A percentile compares a stretch with the other conserved stretches of the same genome.
Conservation (phyloP, 2,797 vertebrate species). For the Crocidura indochinensis region DNA sequence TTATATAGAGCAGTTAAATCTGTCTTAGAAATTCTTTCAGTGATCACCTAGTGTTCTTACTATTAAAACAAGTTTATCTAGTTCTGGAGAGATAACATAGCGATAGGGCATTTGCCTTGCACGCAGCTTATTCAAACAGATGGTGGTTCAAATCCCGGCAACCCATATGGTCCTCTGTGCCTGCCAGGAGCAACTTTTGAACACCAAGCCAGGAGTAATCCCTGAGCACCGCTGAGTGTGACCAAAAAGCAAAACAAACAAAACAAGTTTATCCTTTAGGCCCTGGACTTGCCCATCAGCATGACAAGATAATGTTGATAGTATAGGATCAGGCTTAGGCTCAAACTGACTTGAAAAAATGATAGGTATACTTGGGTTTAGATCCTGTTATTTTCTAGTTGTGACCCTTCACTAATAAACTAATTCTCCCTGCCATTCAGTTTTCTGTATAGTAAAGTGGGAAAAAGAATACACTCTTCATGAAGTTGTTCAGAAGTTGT, state of each 20-base stretch:
- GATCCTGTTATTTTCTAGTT: not conserved
- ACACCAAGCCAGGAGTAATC: no score
- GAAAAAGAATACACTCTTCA: not conserved
- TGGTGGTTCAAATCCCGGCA: no score
- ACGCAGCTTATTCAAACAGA: no score
- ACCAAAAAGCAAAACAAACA: no score
- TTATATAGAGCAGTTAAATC: constrained; percentile 53
- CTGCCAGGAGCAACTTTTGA: no score
- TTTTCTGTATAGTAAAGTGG: not conserved
- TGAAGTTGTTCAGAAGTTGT: not conserved
- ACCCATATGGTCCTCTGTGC: no score
- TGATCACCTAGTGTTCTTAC: not conserved
- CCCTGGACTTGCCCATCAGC: not conserved
- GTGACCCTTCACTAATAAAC: not conserved
- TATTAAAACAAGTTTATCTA: not conserved
- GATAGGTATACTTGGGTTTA: not conserved
- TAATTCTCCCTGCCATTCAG: not conserved
- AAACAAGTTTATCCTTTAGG: no score
- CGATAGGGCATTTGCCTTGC: no score
- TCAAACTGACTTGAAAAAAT: not conserved
- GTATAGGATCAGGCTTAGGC: not conserved
- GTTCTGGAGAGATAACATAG: no score
- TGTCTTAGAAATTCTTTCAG: constrained; percentile 30
- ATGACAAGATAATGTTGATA: not conserved
- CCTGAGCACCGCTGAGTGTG: no score